Evolutionary conservation across 2,113 vertebrate species (phyloP).

Genomic region (Papio anubis): DNA sequence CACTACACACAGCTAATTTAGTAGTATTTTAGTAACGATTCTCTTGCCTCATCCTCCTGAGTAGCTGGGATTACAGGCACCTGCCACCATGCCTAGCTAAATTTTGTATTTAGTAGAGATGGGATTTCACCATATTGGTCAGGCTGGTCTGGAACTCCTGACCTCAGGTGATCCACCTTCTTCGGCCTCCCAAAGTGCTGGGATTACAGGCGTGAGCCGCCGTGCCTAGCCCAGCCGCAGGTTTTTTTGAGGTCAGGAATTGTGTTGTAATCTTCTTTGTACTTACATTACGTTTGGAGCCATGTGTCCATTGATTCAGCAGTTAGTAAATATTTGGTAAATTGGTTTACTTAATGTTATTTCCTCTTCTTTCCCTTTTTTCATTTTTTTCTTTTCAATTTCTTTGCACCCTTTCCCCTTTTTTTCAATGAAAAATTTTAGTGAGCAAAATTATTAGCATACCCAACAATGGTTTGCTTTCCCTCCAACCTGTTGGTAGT

Average conservation of each 20-base stretch:
- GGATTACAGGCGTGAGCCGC: no score
- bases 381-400: neutral
- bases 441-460: neutral
- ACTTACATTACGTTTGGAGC: neutral
- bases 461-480: neutral
- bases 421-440: neutral
- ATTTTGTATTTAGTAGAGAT: no score
- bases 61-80: no score
- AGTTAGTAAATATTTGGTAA: neutral
- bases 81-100: no score
- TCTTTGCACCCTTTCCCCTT: neutral
- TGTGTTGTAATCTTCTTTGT: neutral
- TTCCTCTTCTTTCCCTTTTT: neutral
- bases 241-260: neutral
- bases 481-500: neutral
- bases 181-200: no score
- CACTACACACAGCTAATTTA: no score
- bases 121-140: no score
- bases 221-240: no score
- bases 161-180: no score
- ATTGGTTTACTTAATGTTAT: neutral
- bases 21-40: no score
- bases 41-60: no score
- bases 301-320: neutral
- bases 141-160: no score